Percentiles rank a stretch among this genome's conserved stretches.
Evolutionary conservation across 2,113 vertebrate genomes (phyloP).

Genomic region (Gavia stellata): DNA sequence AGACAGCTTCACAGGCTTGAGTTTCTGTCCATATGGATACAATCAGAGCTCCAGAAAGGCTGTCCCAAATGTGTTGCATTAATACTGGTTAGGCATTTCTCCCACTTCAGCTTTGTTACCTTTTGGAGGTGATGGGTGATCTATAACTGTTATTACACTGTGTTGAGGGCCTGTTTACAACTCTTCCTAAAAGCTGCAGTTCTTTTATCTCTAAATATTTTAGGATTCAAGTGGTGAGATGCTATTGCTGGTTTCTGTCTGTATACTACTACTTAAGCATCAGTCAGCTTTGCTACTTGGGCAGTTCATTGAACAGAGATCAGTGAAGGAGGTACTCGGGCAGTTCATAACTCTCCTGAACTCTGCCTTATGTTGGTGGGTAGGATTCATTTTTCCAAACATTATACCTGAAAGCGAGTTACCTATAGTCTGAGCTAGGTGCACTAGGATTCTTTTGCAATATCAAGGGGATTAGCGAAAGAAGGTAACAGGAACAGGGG

Average conservation of each 20-base stretch:
- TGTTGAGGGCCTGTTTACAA: not conserved
- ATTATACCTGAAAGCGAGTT: not conserved
- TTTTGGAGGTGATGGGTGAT: not conserved
- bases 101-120: not conserved
- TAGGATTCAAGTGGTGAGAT: not conserved
- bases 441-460: not conserved
- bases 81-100: not conserved
- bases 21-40: not conserved
- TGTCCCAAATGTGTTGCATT: not conserved
- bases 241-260: not conserved
- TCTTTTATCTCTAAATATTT: not conserved
- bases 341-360: not conserved
- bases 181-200: not conserved
- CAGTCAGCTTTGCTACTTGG: not conserved
- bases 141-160: not conserved
- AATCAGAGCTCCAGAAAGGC: not conserved
- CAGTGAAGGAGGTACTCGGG: not conserved
- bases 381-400: not conserved
- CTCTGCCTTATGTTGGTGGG: not conserved
- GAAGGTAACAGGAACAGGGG: not conserved
- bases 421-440: not conserved
- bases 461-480: not conserved
- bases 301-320: not conserved
- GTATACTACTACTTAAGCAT: not conserved
- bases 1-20: not conserved